phyloP scores from a whole-genome alignment of 2,797 vertebrate species.

The Malacoctenus gilli region DNA sequence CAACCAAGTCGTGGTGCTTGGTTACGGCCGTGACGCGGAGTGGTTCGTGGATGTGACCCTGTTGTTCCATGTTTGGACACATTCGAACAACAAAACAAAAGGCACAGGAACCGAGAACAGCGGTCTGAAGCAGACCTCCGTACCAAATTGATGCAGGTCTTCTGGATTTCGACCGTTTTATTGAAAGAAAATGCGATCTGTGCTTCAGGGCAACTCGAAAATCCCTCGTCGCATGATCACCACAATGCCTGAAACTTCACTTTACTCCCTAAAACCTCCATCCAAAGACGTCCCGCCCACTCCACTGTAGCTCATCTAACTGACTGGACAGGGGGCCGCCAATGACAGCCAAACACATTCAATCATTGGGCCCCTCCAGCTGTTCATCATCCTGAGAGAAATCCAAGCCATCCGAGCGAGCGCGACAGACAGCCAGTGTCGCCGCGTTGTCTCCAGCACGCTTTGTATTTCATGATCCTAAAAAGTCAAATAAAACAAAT shows the following conservation, averaged over 20 bases:
- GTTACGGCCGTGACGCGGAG: conserved; percentile 6
- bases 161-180: conserved; percentile 2
- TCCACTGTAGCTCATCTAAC: conserved; percentile 67
- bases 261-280: conserved; percentile 51
- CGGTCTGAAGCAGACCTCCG: too few relatives aligned
- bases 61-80: conserved; percentile 7
- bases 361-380: conserved; percentile 79
- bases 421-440: conserved; percentile 56
- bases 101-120: conserved; percentile 20
- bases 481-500: conserved; percentile 73
- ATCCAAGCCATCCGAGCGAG: conserved; percentile 88
- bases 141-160: too few relatives aligned
- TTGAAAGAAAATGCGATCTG: conserved; percentile 37
- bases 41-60: background rate
- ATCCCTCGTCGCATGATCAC: conserved; percentile 39
- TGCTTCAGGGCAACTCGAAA: conserved; percentile 67
- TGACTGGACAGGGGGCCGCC: conserved; percentile 71
- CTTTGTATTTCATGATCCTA: conserved; percentile 68
- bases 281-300: conserved; percentile 63
- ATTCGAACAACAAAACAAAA: conserved; percentile 24
- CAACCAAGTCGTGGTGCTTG: conserved; percentile 14
- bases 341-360: conserved; percentile 84
- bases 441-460: conserved; percentile 66
- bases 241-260: conserved; percentile 37
- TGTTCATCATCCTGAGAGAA: conserved; percentile 81